These are phyloP conservation scores for Marmota monax DNA, from an alignment of 2,113 vertebrate genomes.

Conservation along the genomic window DNA sequence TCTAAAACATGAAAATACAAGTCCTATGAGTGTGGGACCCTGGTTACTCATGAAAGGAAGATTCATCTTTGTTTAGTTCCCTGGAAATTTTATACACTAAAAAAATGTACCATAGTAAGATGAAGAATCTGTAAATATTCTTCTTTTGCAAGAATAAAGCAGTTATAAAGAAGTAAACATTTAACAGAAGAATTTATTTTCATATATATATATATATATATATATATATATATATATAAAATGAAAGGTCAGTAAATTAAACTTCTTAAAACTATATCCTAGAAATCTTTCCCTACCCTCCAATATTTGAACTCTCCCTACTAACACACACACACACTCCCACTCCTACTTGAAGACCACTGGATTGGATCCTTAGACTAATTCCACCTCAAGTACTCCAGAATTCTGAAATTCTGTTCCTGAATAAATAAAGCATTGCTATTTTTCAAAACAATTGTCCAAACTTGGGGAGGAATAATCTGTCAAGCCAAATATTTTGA, in stretches of 20 bases:
- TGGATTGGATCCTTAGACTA: background rate
- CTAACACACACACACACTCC: background rate
- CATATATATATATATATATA: background rate
- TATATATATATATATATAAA: too few species aligned
- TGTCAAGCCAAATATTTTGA: constrained; percentile 44
- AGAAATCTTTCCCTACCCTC: background rate
- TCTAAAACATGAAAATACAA: background rate
- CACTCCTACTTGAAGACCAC: background rate
- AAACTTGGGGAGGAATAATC: background rate
- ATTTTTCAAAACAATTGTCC: constrained; percentile 27
- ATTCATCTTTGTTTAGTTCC: background rate
- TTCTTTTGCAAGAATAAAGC: background rate
- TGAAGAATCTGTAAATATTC: background rate
- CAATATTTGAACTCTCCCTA: background rate
- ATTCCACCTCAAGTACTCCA: background rate
- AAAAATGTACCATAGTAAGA: background rate
- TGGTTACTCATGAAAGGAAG: background rate
- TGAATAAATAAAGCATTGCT: background rate
- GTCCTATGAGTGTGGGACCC: background rate
- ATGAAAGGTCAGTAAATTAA: background rate
- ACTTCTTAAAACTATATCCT: background rate
- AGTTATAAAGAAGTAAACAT: background rate
- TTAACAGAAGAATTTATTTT: background rate
- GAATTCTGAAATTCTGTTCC: background rate
- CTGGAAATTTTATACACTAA: background rate